Evolutionary conservation across 1,140 invertebrate genomes (phyloP), one percentile per base, ranked within the genome.

Genomic region (Hydropsyche tenuis): DNA sequence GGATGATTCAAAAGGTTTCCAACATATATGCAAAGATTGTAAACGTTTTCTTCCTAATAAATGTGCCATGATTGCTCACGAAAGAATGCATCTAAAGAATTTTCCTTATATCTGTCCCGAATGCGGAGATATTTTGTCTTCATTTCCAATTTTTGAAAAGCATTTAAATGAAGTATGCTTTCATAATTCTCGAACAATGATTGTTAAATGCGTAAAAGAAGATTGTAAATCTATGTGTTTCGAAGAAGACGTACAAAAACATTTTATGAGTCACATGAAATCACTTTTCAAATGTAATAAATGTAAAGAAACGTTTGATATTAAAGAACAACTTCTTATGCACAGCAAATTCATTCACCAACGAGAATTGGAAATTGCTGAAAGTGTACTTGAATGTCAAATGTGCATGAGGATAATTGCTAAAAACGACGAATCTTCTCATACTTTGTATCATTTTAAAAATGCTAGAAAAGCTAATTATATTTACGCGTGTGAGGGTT

Each of bases 51-150:
- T 86, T 48, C 81, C 85, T 2, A 84, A 82, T 20, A 76, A 62
- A 18, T 88, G 87, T 81, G 83, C 81, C 18, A 74, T 85, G 3
- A 79, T 78, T 78, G 81, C 85, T 22, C 87, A 88, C 78, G 65
- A 83, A 62, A 81, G 85, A 43, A 78, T 87, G 25, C 87, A 87
- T 79, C 78, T 81, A 14, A 82, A 80, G 72, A 69, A 64, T 25
- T 76, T 82, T n/a, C 86, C 86, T 22, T 85, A 77, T 79, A 82
- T 82, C 63, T 88, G 86, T 73, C 85, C 86, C 3, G 86, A 87
- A 79, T 88, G 87, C 81, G 87, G 86, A 0, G 77, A 80, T 23
- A 48, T 80, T 42, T 82, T 87, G 71, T 37, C 78, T 30, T 78
- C 76, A 20, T 82, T 80, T 48, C 72, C 73, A 16, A 81, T 82